phyloP scores from a whole-genome alignment of 2,888 invertebrate genomes.

The Microctonus brassicae region DNA sequence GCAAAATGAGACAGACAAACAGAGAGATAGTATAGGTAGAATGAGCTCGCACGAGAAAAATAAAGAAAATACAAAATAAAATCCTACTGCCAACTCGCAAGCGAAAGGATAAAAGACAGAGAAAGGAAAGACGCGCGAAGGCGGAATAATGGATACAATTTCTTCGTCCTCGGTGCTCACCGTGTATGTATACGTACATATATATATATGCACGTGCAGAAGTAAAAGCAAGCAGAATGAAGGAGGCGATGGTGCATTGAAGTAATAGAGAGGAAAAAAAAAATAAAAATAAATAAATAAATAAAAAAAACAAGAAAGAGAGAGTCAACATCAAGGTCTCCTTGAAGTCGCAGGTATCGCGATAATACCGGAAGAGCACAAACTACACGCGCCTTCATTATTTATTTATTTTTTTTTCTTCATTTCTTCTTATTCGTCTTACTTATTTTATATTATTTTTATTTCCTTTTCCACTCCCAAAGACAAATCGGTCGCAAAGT shows the following conservation, averaged over 20 bases:
- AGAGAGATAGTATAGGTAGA: too few species aligned
- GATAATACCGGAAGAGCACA: conserved; percentile 22
- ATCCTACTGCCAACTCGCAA: background rate
- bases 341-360: background rate
- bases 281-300: too few species aligned
- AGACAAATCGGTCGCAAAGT: conserved; percentile 45
- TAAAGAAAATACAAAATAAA: conserved; percentile 1
- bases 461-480: background rate
- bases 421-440: background rate
- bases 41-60: too few species aligned
- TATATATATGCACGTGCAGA: too few species aligned
- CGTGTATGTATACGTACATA: too few species aligned
- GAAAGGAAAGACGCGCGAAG: conserved; percentile 22
- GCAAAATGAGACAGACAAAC: background rate
- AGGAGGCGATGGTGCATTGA: conserved; percentile 16
- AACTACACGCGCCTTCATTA: conserved; percentile 20
- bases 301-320: conserved; percentile 1
- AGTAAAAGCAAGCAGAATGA: conserved; percentile 1
- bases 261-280: conserved; percentile 3
- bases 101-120: background rate
- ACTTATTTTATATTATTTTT: conserved; percentile 6
- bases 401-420: conserved; percentile 5
- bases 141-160: conserved; percentile 33
- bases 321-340: conserved; percentile 25
- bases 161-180: conserved; percentile 22